Percentiles rank a stretch among this genome's conserved stretches.
Conservation (phyloP, 2,888 invertebrate genomes). For the Lepidochrysops patricia region DNA sequence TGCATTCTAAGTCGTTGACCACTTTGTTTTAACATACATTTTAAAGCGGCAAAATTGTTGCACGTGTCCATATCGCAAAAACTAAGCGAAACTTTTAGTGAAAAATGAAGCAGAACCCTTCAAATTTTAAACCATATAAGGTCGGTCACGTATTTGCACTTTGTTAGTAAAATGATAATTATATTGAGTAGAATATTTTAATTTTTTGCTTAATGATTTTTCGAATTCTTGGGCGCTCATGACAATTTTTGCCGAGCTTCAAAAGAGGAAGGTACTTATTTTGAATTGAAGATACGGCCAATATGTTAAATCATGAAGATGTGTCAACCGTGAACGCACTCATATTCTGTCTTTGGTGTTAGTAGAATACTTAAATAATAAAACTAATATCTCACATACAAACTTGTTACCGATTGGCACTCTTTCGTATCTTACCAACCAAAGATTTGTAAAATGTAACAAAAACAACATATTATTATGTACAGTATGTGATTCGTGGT, state of each 20-base stretch:
- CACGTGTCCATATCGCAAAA: too few relatives aligned
- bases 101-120: too few relatives aligned
- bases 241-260: neutral
- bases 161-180: neutral
- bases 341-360: neutral
- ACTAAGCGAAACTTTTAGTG: too few relatives aligned
- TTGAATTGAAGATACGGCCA: too few relatives aligned
- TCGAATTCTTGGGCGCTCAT: slow-evolving; percentile 43
- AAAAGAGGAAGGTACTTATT: neutral
- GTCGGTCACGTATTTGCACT: neutral
- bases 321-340: too few relatives aligned
- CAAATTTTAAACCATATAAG: neutral
- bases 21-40: neutral
- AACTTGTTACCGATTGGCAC: too few relatives aligned
- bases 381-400: too few relatives aligned
- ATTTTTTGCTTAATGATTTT: slow-evolving; percentile 44
- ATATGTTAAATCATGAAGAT: neutral
- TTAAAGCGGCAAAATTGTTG: neutral
- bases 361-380: neutral
- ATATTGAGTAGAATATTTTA: neutral
- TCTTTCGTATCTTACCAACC: neutral
- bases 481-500: neutral
- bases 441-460: neutral
- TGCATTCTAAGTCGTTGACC: neutral
- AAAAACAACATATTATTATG: too few relatives aligned